Evolutionary conservation across 2,888 invertebrate genomes (phyloP).

Genomic region (Baccha elongata): DNA sequence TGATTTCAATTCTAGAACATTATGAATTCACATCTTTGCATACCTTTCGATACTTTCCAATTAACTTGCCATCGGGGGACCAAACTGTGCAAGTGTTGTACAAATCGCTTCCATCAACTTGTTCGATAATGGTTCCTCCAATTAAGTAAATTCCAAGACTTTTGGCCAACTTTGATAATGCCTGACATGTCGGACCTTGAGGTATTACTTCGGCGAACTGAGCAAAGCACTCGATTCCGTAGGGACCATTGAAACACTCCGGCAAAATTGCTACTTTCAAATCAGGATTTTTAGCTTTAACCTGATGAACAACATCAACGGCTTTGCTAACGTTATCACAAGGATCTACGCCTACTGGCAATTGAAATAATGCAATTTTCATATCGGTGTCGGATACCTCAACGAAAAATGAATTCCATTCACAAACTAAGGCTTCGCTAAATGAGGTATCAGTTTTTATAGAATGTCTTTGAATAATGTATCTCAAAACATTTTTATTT

Average conservation of each 20-base stretch:
- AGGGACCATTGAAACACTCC: conserved; percentile 98
- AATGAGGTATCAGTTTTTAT: background rate
- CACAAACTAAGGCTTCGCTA: conserved; percentile 14
- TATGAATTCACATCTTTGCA: conserved; percentile 41
- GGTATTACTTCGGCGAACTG: conserved; percentile 95
- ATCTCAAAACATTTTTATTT: too few species aligned
- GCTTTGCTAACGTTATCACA: conserved; percentile 77
- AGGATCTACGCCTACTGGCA: conserved; percentile 76
- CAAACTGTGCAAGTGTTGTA: conserved; percentile 96
- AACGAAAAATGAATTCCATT: background rate
- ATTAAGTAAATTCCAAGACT: conserved; percentile 90
- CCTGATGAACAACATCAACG: conserved; percentile 75
- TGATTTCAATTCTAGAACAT: background rate
- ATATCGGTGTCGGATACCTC: conserved; percentile 75
- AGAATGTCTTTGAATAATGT: background rate
- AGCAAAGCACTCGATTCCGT: conserved; percentile 90
- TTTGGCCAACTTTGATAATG: conserved; percentile 89
- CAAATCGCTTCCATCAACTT: conserved; percentile 84
- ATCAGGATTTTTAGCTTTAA: conserved; percentile 77
- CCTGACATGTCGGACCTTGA: conserved; percentile 88
- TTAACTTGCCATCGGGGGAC: conserved; percentile 89
- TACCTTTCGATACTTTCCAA: conserved; percentile 93
- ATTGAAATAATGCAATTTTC: conserved; percentile 78
- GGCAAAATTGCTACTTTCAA: conserved; percentile 86
- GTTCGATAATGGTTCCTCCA: conserved; percentile 95